phyloP scores from a whole-genome alignment of 2,888 invertebrate species.

The Chrysotoxum bicinctum region DNA sequence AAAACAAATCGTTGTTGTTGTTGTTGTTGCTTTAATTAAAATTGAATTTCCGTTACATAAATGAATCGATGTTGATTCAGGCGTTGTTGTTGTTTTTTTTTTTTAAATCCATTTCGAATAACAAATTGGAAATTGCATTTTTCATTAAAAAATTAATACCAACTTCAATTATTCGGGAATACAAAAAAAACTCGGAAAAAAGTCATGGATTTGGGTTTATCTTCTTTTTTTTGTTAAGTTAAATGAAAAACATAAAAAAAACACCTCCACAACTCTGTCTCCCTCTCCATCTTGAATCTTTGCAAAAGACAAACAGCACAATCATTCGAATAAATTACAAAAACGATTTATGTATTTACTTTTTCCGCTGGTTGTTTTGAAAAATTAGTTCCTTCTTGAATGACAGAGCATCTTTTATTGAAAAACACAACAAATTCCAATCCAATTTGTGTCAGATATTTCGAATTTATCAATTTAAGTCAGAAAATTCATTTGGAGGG shows the following conservation, averaged over 20 bases:
- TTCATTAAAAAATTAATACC: constrained; percentile 9
- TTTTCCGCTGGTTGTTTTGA: background rate
- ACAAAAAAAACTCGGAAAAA: background rate
- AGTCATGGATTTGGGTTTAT: background rate
- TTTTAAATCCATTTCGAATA: background rate
- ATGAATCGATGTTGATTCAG: background rate
- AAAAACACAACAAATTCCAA: constrained; percentile 8
- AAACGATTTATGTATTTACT: constrained; percentile 21
- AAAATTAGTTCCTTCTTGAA: background rate
- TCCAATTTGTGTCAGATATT: constrained; percentile 15
- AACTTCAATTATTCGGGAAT: background rate
- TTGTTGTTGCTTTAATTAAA: constrained; percentile 8
- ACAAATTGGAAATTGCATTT: background rate
- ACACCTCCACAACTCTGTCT: background rate
- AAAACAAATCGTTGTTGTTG: background rate
- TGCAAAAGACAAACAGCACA: constrained; percentile 13
- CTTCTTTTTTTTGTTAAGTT: background rate
- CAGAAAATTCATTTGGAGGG: background rate
- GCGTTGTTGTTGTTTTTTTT: background rate
- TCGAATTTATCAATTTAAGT: constrained; percentile 14
- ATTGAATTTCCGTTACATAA: background rate
- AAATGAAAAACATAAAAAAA: background rate
- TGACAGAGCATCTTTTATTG: constrained; percentile 7
- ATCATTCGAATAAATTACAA: constrained; percentile 36
- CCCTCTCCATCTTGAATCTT: background rate